These are phyloP conservation scores for Trachelus stipa DNA, from an alignment of 2,888 invertebrate species.

Conservation along the genomic window DNA sequence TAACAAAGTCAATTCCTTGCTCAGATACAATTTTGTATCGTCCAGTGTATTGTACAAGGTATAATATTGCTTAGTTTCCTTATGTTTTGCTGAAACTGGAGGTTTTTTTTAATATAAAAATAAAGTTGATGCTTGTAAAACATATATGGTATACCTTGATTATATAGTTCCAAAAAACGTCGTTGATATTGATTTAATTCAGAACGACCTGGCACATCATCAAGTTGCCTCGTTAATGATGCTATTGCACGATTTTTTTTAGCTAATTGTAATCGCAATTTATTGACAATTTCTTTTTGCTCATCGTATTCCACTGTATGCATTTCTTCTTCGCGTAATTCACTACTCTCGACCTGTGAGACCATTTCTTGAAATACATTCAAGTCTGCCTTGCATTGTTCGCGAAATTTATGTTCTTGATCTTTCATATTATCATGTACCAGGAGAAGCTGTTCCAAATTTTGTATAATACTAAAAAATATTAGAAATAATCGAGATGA, in stretches of 20 bases:
- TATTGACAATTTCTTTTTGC: conserved; percentile 72
- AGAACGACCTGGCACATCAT: conserved; percentile 92
- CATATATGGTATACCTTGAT: conserved; percentile 76
- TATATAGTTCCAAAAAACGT: conserved; percentile 94
- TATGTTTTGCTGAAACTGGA: conserved; percentile 91
- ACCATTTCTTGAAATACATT: conserved; percentile 68
- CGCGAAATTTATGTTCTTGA: conserved; percentile 80
- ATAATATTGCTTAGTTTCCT: conserved; percentile 98
- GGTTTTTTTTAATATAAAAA: conserved; percentile 43
- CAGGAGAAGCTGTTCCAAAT: conserved; percentile 73
- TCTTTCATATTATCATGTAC: conserved; percentile 79
- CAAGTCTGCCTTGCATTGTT: conserved; percentile 78
- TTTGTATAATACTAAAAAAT: conserved; percentile 56
- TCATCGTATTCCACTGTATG: conserved; percentile 72
- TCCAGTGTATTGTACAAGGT: conserved; percentile 95
- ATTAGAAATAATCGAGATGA: conserved; percentile 32
- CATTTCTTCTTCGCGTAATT: conserved; percentile 65
- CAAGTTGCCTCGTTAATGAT: conserved; percentile 85
- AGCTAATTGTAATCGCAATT: conserved; percentile 78
- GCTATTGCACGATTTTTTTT: conserved; percentile 84
- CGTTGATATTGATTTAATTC: conserved; percentile 96
- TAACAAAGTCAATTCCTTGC: conserved; percentile 88
- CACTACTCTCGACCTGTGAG: conserved; percentile 62
- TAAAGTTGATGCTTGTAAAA: neutral
- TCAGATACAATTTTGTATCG: conserved; percentile 92